Base-by-base conservation (phyloP, 2,113 vertebrate genomes). In the Eudyptes chrysolophus region DNA sequence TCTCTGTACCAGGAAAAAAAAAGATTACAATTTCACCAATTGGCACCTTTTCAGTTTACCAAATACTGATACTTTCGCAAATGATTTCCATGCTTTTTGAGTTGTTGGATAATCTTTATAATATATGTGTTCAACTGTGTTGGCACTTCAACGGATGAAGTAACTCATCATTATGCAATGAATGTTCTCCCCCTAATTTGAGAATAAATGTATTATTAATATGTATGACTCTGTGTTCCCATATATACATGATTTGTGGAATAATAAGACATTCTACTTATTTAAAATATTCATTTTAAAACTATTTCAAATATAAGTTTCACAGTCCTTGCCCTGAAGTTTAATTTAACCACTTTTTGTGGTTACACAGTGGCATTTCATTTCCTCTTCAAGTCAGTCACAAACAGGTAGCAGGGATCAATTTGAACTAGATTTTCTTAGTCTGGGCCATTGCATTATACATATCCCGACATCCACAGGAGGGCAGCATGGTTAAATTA, bases 401-500 rank as follows among this genome's bases (percentile, higher is more conserved):
- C 49, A 30, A 44, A 13, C 27, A 46, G 46, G 57, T 60, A 64
- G 11, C 20, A 24, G 60, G 36, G 16, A 44, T 57, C 3, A 12
- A 29, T 61, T 42, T 52, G 52, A 84, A 55, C 3, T 29, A 46
- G 38, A 30, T 49, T 38, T 71, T 64, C 26, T 8, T 21, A 21
- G 29, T 18, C 51, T 42, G 75, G 6, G 7, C 68, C 5, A 1
- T 22, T 71, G 60, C 38, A 18, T 93, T 94, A 34, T 51, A 32
- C 72, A 65, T 75, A 94, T 70, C 32, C 90, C 89, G 94, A 84
- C 36, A 86, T 96, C 98, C 98, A 98, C 98, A 87, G 95, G 98
- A 97, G 98, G 98, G 98, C 98, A 98, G 98, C 97, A 84, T 98
- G 74, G 97, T 97, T 96, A 98, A 97, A 96, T 95, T 78, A 96